Evolutionary conservation across 1,140 invertebrate species (phyloP), one percentile per base, ranked within the genome.

Genomic region (Helicoverpa zea): DNA sequence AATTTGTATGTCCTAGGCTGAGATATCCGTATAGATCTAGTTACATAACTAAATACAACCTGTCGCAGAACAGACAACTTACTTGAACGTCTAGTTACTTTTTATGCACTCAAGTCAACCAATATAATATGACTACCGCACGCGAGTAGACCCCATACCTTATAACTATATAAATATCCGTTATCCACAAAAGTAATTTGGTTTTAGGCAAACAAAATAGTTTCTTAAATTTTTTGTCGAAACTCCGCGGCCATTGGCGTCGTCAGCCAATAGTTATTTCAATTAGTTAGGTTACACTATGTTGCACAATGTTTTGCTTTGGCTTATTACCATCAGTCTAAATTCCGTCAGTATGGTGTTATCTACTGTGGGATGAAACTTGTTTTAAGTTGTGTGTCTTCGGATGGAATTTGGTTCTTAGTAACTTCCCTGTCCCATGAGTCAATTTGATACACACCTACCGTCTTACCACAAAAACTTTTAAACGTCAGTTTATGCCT

Each of bases 231-330:
- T 51, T 51, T 70, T 70, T 70, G n/a, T 52, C 13, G 12, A 13
- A n/a, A 16, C 29, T 66, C 16, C 35, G 16, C 66, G 66, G 66
- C 52, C 66, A 52, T 52, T 51, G 68, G 18, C 68, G 16, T 23
- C 49, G 16, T 23, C 18, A 70, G 49, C 9, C 18, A 13, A 70
- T 30, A 70, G 13, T 54, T 30, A 30, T 72, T 29, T 72, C 68
- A 70, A 70, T 70, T 70, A 16, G 49, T 70, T 72, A 23, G 2
- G 49, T 3, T 72, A 54, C 68, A 72, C 16, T 72, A 29, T 54
- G 68, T 72, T 72, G 68, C 68, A 72, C 68, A 49, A 72, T 72
- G 54, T 72, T 72, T 52, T n/a, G n/a, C n/a, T n/a, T n/a, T n/a
- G 49, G 18, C 18, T 51, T 52, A 70, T 70, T 52, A 52, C 66